These are phyloP conservation scores for Sylvilagus floridanus DNA, from an alignment of 2,797 vertebrate genomes.

Conservation along the genomic window DNA sequence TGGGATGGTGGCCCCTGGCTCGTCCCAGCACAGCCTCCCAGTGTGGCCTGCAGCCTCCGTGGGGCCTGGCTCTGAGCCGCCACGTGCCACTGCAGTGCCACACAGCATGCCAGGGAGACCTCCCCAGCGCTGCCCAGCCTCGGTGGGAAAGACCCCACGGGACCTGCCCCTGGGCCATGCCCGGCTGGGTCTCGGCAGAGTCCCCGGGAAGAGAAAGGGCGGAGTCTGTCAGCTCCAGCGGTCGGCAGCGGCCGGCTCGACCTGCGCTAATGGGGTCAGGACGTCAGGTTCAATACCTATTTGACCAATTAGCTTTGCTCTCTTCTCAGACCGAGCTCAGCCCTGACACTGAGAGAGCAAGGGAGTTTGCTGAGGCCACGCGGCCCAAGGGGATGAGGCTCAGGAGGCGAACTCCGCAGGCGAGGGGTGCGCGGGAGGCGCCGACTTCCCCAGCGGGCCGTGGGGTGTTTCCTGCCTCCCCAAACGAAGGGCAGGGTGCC, in stretches of 20 bases:
- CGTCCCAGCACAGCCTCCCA: not conserved
- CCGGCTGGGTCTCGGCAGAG: not conserved
- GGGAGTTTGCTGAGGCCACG: conserved; percentile 38
- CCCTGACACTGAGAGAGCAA: conserved; percentile 27
- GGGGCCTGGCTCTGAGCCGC: not conserved
- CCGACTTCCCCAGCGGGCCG: no score
- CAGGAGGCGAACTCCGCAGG: no score
- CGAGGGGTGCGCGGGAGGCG: no score
- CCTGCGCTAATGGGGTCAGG: conserved; percentile 79
- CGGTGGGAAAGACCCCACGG: not conserved
- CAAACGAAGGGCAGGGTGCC: not conserved
- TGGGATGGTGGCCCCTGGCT: not conserved
- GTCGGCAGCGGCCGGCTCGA: not conserved
- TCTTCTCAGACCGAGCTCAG: conserved; percentile 63
- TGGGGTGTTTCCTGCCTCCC: conserved; percentile 1
- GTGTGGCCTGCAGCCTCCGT: not conserved
- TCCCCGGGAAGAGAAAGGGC: not conserved
- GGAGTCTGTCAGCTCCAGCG: conserved; percentile 16
- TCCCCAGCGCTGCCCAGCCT: not conserved
- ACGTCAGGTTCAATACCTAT: conserved; percentile 75
- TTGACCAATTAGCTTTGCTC: conserved; percentile 78
- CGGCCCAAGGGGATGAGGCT: not conserved
- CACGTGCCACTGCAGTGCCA: not conserved
- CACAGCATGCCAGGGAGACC: not conserved
- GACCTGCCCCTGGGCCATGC: not conserved